A percentile compares a stretch with the other conserved stretches of the same genome.
phyloP scores from a whole-genome alignment of 2,888 invertebrate genomes.

The Celastrina argiolus region DNA sequence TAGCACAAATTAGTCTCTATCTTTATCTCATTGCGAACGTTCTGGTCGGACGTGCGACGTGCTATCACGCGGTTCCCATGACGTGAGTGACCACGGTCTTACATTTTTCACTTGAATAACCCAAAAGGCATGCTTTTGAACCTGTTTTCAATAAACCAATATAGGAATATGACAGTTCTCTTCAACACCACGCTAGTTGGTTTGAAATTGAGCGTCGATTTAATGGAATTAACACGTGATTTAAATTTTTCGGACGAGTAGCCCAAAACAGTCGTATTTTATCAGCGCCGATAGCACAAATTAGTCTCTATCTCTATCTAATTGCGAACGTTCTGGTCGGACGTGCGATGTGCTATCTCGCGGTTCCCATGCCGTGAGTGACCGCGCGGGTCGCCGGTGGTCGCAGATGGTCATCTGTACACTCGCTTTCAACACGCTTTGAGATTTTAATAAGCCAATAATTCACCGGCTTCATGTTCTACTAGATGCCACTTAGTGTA shows the following conservation, averaged over 20 bases:
- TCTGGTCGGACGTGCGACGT: constrained; percentile 61
- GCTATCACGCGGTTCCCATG: constrained; percentile 45
- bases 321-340: constrained; percentile 50
- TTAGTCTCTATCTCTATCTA: constrained; percentile 37
- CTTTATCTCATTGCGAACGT: neutral
- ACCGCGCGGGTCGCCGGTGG: constrained; percentile 49
- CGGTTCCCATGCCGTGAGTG: constrained; percentile 72
- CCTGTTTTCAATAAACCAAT: neutral
- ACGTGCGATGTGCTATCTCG: constrained; percentile 71
- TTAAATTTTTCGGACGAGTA: neutral
- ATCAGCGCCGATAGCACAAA: constrained; percentile 29
- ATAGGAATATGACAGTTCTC: too few relatives aligned
- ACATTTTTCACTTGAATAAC: too few relatives aligned
- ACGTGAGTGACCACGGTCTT: neutral
- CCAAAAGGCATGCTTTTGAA: neutral
- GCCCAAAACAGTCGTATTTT: too few relatives aligned
- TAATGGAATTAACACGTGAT: too few relatives aligned
- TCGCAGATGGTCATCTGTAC: constrained; percentile 54
- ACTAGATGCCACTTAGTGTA: constrained; percentile 19
- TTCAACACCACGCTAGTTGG: too few relatives aligned
- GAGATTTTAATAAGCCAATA: constrained; percentile 21
- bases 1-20: too few relatives aligned
- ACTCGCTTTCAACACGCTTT: constrained; percentile 29
- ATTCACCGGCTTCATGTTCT: constrained; percentile 13
- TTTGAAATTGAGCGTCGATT: too few relatives aligned